A percentile compares a stretch with the other conserved stretches of the same genome.
Conservation (phyloP, 2,888 invertebrate species). For the Eristalis tenax region DNA sequence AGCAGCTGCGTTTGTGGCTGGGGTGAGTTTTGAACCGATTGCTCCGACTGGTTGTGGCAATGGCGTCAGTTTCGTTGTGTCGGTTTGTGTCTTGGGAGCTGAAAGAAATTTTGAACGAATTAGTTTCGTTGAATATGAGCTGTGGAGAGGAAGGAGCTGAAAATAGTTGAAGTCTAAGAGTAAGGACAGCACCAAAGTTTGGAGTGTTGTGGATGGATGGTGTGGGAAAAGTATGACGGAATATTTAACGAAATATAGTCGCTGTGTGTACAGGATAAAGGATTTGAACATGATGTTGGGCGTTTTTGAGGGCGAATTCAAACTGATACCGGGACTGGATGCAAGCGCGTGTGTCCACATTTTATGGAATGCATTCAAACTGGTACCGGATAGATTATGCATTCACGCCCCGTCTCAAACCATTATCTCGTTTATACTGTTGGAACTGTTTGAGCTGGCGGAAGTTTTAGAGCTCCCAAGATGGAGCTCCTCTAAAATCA, state of each 20-base stretch:
- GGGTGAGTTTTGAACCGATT: background rate
- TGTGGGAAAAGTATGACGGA: background rate
- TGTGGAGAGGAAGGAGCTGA: background rate
- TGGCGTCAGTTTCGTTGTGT: conserved; percentile 34
- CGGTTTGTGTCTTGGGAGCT: conserved; percentile 57
- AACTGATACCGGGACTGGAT: background rate
- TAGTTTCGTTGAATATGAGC: background rate
- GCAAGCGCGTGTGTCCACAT: no score
- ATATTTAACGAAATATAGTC: background rate
- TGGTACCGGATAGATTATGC: no score
- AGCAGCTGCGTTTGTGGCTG: conserved; percentile 1
- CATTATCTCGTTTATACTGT: no score
- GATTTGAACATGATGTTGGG: background rate
- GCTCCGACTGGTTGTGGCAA: conserved; percentile 21
- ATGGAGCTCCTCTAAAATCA: no score
- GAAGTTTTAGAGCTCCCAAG: no score
- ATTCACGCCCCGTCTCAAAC: no score
- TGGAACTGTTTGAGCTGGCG: no score
- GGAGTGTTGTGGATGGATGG: background rate
- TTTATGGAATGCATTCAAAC: no score
- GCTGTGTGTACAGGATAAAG: background rate
- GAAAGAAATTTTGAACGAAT: conserved; percentile 20
- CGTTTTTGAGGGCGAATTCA: background rate
- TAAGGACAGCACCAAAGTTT: background rate
- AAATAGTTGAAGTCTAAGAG: background rate